These are phyloP conservation scores for Colletes collaris DNA, from an alignment of 2,888 invertebrate genomes.

Conservation along the genomic window DNA sequence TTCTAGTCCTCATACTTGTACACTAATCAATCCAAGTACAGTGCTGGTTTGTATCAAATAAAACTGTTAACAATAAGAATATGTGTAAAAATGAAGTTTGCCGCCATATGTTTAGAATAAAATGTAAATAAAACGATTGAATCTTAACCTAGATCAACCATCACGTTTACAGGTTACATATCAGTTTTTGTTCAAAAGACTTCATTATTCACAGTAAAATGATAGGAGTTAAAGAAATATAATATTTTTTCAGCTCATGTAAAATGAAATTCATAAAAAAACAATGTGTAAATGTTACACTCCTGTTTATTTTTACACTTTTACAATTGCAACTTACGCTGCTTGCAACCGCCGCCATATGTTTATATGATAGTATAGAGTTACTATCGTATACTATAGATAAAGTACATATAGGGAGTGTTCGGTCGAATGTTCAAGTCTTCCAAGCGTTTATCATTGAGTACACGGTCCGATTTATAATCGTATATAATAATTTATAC, in stretches of 20 bases:
- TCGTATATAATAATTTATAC: no score
- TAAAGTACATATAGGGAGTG: no score
- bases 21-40: constrained; percentile 15
- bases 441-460: no score
- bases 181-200: constrained; percentile 13
- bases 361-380: no score
- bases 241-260: constrained; percentile 14
- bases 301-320: neutral
- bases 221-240: constrained; percentile 6
- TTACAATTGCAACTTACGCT: no score
- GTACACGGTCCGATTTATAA: no score
- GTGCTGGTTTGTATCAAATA: constrained; percentile 2
- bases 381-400: no score
- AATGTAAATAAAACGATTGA: constrained; percentile 1
- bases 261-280: constrained; percentile 5
- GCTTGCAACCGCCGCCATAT: no score
- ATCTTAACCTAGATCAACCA: constrained; percentile 25
- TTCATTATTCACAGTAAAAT: neutral
- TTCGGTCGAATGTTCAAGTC: no score
- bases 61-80: constrained; percentile 24
- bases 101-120: neutral
- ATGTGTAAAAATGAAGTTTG: neutral
- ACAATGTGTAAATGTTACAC: neutral
- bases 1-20: constrained; percentile 75
- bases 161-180: constrained; percentile 14